Conservation (phyloP, 2,797 vertebrate species). For the Eremophila alpestris region DNA sequence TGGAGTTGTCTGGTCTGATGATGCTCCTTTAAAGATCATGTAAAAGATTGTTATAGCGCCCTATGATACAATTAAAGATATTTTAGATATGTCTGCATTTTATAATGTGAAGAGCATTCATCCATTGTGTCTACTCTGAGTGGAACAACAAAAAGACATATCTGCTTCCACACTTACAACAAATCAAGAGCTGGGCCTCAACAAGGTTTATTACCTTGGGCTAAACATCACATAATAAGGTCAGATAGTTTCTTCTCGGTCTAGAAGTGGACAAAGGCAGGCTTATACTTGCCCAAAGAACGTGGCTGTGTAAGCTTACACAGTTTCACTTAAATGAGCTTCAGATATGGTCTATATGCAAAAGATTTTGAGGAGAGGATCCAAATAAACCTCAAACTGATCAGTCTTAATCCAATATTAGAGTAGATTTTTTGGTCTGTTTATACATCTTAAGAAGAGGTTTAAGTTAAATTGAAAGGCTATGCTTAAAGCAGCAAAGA, state of each 20-base stretch:
- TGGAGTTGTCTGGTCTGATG: background rate
- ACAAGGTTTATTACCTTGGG: background rate
- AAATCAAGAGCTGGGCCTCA: background rate
- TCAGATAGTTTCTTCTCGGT: background rate
- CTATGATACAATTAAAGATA: background rate
- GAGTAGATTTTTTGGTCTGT: background rate
- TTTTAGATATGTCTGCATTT: background rate
- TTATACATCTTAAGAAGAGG: slow-evolving; percentile 1
- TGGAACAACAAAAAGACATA: background rate
- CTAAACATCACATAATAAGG: background rate
- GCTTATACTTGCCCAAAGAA: background rate
- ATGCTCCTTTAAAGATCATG: background rate
- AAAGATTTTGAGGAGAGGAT: background rate
- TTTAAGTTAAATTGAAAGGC: slow-evolving; percentile 42
- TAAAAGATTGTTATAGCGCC: background rate
- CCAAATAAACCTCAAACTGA: background rate
- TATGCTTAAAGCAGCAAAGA: background rate
- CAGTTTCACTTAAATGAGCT: background rate
- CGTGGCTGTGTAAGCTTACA: background rate
- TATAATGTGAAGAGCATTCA: background rate
- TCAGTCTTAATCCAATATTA: slow-evolving; percentile 24
- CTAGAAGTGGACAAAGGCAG: background rate
- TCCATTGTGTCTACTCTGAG: background rate
- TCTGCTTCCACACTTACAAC: background rate
- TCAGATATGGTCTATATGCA: background rate